phyloP scores from a whole-genome alignment of 2,797 vertebrate genomes.

The Trichosurus vulpecula region DNA sequence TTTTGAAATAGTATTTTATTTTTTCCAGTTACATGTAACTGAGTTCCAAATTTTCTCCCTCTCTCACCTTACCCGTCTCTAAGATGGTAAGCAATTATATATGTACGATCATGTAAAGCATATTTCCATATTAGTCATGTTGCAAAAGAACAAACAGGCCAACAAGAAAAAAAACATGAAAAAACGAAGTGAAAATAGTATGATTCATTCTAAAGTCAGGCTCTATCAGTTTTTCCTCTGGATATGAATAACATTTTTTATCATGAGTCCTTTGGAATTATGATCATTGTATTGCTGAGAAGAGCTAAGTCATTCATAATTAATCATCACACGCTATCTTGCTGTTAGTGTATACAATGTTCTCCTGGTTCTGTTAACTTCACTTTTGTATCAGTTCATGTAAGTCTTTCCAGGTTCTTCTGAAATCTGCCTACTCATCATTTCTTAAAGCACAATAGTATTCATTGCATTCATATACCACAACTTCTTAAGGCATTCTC shows the following conservation, averaged over 20 bases:
- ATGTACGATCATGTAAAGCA: neutral
- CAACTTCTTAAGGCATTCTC: too few species aligned
- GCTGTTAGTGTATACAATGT: too few species aligned
- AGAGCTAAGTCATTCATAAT: neutral
- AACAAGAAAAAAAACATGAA: neutral
- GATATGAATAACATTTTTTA: neutral
- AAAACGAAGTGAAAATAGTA: neutral
- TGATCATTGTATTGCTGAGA: neutral
- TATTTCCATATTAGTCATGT: neutral
- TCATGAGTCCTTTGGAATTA: neutral
- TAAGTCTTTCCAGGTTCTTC: too few species aligned
- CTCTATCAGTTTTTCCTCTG: neutral
- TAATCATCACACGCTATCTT: too few species aligned
- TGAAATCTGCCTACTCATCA: too few species aligned
- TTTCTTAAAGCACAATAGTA: too few species aligned
- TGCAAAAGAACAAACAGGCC: neutral
- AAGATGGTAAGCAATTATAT: neutral
- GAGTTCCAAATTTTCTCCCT: neutral
- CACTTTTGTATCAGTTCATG: too few species aligned
- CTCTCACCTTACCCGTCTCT: neutral
- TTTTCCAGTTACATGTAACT: neutral
- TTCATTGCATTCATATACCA: too few species aligned
- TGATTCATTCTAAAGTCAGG: neutral
- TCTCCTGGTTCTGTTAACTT: too few species aligned
- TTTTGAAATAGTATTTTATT: neutral